Evolutionary conservation across 1,140 invertebrate species (phyloP).

Genomic region (Patella vulgata): DNA sequence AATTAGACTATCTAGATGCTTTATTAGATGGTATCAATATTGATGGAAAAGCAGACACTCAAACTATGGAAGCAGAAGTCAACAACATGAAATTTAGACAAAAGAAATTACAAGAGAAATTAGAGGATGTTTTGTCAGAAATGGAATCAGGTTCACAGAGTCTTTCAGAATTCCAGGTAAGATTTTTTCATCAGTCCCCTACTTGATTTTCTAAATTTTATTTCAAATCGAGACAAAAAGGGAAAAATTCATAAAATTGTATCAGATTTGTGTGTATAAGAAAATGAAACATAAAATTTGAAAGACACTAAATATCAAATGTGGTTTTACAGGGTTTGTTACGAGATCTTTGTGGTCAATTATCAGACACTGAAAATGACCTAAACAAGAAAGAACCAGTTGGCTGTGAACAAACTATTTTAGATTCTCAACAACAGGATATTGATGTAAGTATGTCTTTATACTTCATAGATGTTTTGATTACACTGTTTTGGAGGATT

Average conservation of each 20-base stretch:
- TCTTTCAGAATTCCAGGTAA: conserved; percentile 76
- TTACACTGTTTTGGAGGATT: too few relatives aligned
- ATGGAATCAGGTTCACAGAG: conserved; percentile 85
- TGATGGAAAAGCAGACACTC: conserved; percentile 77
- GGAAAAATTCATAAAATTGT: conserved; percentile 58
- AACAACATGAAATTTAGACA: conserved; percentile 79
- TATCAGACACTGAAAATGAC: conserved; percentile 84
- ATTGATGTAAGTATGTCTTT: conserved; percentile 67
- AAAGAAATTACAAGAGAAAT: conserved; percentile 78
- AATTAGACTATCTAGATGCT: conserved; percentile 75
- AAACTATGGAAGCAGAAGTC: conserved; percentile 81
- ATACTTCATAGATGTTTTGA: too few relatives aligned
- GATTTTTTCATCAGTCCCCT: too few relatives aligned
- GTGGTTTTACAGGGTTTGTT: conserved; percentile 43
- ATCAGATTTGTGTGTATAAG: not conserved
- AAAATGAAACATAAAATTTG: too few relatives aligned
- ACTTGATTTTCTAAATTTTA: too few relatives aligned
- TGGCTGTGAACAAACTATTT: conserved; percentile 85
- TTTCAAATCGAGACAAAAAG: too few relatives aligned
- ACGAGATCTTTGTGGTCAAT: conserved; percentile 63
- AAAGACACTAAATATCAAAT: too few relatives aligned
- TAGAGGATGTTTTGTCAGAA: conserved; percentile 82
- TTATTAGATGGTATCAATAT: conserved; percentile 80
- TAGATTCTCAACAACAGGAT: conserved; percentile 86
- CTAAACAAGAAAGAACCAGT: conserved; percentile 85